Percentiles rank a stretch among this genome's conserved stretches.
phyloP scores from a whole-genome alignment of 2,113 vertebrate species.

The Nymphicus hollandicus region DNA sequence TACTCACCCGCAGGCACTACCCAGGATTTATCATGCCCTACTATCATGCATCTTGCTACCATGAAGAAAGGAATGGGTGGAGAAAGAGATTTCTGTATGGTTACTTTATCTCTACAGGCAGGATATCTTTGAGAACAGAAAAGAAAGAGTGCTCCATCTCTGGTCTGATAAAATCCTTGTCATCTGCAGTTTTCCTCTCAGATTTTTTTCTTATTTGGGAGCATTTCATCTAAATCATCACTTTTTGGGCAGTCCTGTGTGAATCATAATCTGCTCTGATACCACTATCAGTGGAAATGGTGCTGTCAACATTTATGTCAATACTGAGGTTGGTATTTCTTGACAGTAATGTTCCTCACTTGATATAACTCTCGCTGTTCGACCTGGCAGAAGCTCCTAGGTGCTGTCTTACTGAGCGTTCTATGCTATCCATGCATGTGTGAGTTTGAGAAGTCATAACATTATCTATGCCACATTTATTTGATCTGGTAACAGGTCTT shows the following conservation, averaged over 20 bases:
- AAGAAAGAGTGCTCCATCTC: neutral
- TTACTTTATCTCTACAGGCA: constrained; percentile 39
- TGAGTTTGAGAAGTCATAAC: neutral
- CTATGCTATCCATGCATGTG: neutral
- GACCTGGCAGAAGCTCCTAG: constrained; percentile 16
- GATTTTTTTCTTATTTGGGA: constrained; percentile 62
- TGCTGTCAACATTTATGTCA: constrained; percentile 78
- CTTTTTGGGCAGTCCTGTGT: constrained; percentile 66
- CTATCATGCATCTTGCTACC: neutral
- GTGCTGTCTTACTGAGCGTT: neutral
- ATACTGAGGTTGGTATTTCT: constrained; percentile 70
- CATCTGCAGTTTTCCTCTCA: constrained; percentile 20
- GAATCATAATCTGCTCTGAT: constrained; percentile 76
- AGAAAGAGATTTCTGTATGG: constrained; percentile 18
- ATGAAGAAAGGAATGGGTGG: neutral
- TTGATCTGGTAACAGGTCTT: neutral
- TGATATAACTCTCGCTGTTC: constrained; percentile 65
- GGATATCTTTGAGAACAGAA: neutral
- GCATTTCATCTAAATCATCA: constrained; percentile 70
- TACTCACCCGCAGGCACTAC: neutral
- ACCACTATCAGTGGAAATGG: constrained; percentile 68
- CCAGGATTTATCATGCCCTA: constrained; percentile 2
- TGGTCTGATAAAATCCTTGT: constrained; percentile 47
- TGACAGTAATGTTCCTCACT: constrained; percentile 70
- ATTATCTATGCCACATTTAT: neutral